Evolutionary conservation across 2,113 vertebrate genomes (phyloP), one percentile per base, ranked within the genome.

Genomic region (Xenotilapia caudafasciata): DNA sequence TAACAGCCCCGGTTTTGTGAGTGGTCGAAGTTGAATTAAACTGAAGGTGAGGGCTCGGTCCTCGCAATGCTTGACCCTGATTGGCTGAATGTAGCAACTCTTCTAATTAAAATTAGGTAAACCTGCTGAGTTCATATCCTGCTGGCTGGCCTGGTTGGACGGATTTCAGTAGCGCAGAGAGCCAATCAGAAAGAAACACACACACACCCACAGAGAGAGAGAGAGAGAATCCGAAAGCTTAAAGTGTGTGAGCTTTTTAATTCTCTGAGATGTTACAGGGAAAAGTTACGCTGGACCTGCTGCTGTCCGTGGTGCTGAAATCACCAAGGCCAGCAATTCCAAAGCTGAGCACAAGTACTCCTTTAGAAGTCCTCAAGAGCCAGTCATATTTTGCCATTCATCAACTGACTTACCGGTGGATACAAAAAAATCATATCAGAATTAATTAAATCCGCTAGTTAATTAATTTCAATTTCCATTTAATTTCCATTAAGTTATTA

Each of bases 41-140:
- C 9, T 77, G 77, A 82, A 86, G 55, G 80, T 80, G 79, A 85
- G 2, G 15, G 3, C 54, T 7, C 73, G n/a, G 84, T 17, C 17
- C 15, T 28, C 0, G 19, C 23, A 47, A 5, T 13, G 2, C 45
- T 31, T 79, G 5, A 40, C 28, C 2, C 77, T 42, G 83, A 88
- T 86, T 86, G 47, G 82, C 70, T 80, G 86, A 62, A 55, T 45
- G 62, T 70, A 60, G 83, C 60, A 58, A 14, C 47, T 33, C 21
- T 7, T 56, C 47, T 86, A 19, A 58, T 77, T 70, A 68, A 3
- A 58, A 23, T 2, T 28, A 83, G 14, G 68, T 35, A 7, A 73
- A 87, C 40, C 82, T 85, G 60, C 90, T 80, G 81, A 47, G 26
- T 2, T 40, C 38, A 53, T 28, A 0, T 14, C n/a, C 75, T 38